Conservation (phyloP, 2,113 vertebrate species). For the Electrona antarctica region DNA sequence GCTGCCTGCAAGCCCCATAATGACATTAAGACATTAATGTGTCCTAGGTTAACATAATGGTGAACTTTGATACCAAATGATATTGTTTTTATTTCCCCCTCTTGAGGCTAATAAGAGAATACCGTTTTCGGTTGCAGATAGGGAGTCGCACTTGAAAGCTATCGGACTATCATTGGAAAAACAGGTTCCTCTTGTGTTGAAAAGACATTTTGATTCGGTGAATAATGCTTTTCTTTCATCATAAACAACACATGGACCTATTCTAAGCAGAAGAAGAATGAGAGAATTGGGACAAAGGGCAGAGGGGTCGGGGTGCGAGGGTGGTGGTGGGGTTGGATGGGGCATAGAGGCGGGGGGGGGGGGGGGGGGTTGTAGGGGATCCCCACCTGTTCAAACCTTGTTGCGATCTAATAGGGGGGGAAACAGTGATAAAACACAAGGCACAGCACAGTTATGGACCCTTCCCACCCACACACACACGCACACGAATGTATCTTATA, state of each 20-base stretch:
- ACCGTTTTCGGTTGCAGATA: too few species aligned
- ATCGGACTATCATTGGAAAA: slow-evolving; percentile 48
- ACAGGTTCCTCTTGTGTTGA: slow-evolving; percentile 38
- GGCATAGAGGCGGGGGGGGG: slow-evolving; percentile 6
- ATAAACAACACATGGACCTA: slow-evolving; percentile 35
- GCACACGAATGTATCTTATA: not conserved
- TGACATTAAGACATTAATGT: not conserved
- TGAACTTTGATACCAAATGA: too few species aligned
- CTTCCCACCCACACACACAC: slow-evolving; percentile 46
- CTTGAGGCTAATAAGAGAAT: too few species aligned
- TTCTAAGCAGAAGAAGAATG: slow-evolving; percentile 48
- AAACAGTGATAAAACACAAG: slow-evolving; percentile 76
- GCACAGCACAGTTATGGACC: slow-evolving; percentile 76
- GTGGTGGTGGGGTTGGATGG: slow-evolving; percentile 15
- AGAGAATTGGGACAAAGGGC: not conserved
- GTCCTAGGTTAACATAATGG: too few species aligned
- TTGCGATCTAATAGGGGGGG: slow-evolving; percentile 80
- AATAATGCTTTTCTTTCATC: slow-evolving; percentile 7
- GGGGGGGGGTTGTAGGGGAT: slow-evolving; percentile 55
- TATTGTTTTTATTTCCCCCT: not conserved
- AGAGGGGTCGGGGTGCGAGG: not conserved
- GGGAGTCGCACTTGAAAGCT: slow-evolving; percentile 63
- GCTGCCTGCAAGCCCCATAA: not conserved
- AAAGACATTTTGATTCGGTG: slow-evolving; percentile 27
- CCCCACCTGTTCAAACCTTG: slow-evolving; percentile 84